Base-by-base conservation (phyloP, 2,888 invertebrate species). In the Pilophorus perplexus region DNA sequence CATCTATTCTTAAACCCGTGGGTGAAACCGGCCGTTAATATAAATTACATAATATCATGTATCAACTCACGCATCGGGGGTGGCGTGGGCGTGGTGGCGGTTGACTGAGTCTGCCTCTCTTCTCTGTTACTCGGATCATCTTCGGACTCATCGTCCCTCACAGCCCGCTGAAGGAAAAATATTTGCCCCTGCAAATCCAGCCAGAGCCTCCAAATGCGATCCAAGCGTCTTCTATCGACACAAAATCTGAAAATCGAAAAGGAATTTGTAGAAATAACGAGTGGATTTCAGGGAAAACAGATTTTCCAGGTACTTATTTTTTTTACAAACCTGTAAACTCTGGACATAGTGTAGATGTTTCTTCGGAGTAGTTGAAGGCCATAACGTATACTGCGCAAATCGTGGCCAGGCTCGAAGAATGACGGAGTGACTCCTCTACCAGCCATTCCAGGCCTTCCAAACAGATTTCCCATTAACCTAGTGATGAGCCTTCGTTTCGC, bases 171-270 rank as follows among this genome's bases (percentile, higher is more conserved):
- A 64, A 84, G 74, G 71, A 79, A 75, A 67, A 82, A 76, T 71
- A 86, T 82, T 64, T 84, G 82, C 38, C 82, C 76, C 22, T 84
- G 82, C 68, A 87, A 77, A 73, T 84, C 83, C 67, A 84, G 82
- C 80, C 86, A 84, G 80, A 86, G 82, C 28, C 78, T 79, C 6
- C 85, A 80, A 62, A 87, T 79, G 72, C 84, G 81, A 71, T 83
- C 82, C 72, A 86, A 76, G 3, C 64, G 6, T n/a, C 62, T 27
- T 18, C 33, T 18, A 18, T 62, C 46, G 18, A 62, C 62, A 18
- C 22, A 27, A 14, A 46, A 46, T 48, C 62, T 62, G 14, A 22
- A 12, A 10, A 40, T n/a, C 20, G 8, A 57, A 38, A n/a, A n/a
- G n/a, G n/a, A n/a, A n/a, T n/a, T n/a, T n/a, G n/a, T n/a, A n/a